phyloP scores from a whole-genome alignment of 2,888 invertebrate species.

The Brachypalpus laphriformis region DNA sequence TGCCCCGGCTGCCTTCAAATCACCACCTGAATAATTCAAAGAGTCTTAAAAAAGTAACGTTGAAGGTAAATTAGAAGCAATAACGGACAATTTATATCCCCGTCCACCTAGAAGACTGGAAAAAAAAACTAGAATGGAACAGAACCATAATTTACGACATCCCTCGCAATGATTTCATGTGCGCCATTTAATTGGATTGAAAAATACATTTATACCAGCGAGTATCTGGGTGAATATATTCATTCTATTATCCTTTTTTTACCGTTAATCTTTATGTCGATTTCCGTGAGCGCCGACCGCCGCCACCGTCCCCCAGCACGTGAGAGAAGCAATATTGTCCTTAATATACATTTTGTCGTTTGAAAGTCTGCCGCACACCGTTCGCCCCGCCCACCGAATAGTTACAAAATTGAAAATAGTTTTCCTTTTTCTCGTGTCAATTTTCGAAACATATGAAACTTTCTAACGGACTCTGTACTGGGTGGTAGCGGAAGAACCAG shows the following conservation, averaged over 20 bases:
- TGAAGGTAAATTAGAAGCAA: slow-evolving; percentile 68
- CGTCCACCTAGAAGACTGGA: background rate
- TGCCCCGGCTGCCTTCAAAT: slow-evolving; percentile 10
- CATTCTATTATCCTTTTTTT: slow-evolving; percentile 53
- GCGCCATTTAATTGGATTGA: slow-evolving; percentile 72
- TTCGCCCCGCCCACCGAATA: slow-evolving; percentile 29
- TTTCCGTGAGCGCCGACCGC: background rate
- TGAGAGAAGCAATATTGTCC: slow-evolving; percentile 55
- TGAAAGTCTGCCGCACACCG: background rate
- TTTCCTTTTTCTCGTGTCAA: slow-evolving; percentile 47
- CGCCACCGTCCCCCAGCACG: background rate
- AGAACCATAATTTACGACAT: slow-evolving; percentile 64
- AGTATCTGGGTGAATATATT: slow-evolving; percentile 56
- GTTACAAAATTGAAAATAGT: slow-evolving; percentile 71
- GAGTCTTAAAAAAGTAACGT: slow-evolving; percentile 17
- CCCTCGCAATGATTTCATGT: slow-evolving; percentile 62
- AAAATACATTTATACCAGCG: slow-evolving; percentile 63
- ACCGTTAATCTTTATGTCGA: slow-evolving; percentile 70
- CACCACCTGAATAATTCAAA: slow-evolving; percentile 29
- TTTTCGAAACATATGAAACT: slow-evolving; percentile 60
- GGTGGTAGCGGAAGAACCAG: slow-evolving; percentile 4
- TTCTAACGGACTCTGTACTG: slow-evolving; percentile 22
- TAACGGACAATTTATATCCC: slow-evolving; percentile 59
- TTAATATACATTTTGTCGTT: slow-evolving; percentile 60
- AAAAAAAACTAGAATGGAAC: slow-evolving; percentile 8